phyloP scores from a whole-genome alignment of 2,797 vertebrate genomes.

The Acrocephalus scirpaceus region DNA sequence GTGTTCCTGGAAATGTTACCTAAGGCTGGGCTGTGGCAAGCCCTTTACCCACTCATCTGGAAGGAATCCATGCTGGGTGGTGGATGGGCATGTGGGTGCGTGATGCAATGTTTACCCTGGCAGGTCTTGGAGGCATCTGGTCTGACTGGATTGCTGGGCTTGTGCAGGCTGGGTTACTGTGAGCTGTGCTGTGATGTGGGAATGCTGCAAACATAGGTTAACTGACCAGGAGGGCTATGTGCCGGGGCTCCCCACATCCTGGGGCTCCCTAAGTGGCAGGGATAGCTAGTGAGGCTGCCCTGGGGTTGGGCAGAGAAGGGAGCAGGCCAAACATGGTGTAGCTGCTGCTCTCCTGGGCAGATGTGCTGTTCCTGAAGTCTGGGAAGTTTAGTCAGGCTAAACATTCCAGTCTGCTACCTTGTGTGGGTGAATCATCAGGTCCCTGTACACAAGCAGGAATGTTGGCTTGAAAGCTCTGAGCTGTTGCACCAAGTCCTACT shows the following conservation, averaged over 20 bases:
- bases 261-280: neutral
- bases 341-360: neutral
- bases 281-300: neutral
- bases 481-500: neutral
- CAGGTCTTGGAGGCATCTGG: neutral
- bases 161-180: neutral
- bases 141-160: conserved; percentile 1
- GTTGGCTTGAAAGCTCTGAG: neutral
- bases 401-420: neutral
- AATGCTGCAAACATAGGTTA: neutral
- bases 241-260: neutral
- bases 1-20: neutral
- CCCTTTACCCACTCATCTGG: neutral
- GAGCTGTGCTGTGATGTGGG: neutral
- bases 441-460: neutral
- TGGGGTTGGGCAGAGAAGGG: neutral
- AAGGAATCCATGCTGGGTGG: neutral
- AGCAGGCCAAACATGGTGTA: neutral
- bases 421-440: neutral
- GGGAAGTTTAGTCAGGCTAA: neutral
- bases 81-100: neutral
- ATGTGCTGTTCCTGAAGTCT: neutral
- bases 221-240: neutral
- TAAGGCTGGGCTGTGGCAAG: neutral
- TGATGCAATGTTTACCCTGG: conserved; percentile 24